Conservation (phyloP, 2,113 vertebrate genomes). For the Cairina moschata region DNA sequence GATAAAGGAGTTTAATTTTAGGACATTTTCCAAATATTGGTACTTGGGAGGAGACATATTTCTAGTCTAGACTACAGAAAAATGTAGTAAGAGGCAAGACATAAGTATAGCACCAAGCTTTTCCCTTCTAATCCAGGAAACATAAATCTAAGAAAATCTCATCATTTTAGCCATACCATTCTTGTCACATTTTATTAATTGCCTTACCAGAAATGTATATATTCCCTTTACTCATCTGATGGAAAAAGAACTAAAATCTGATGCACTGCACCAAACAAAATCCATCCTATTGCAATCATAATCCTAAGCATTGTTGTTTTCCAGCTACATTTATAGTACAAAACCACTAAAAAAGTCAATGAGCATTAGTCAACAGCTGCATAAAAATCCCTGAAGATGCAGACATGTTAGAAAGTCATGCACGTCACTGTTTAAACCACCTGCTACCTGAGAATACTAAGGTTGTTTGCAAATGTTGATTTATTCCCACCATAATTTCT, state of each 20-base stretch:
- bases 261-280: neutral
- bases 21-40: constrained; percentile 44
- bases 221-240: neutral
- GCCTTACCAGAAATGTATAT: neutral
- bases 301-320: neutral
- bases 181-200: constrained; percentile 16
- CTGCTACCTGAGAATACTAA: neutral
- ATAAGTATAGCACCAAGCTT: constrained; percentile 3
- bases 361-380: neutral
- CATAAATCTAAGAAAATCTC: constrained; percentile 21
- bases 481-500: neutral
- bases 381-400: neutral
- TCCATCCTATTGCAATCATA: neutral
- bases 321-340: neutral
- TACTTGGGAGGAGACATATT: constrained; percentile 36
- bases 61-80: constrained; percentile 23
- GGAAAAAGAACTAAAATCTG: neutral
- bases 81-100: neutral
- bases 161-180: constrained; percentile 14
- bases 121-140: constrained; percentile 35
- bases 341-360: neutral
- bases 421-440: neutral
- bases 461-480: neutral
- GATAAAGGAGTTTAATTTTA: constrained; percentile 59
- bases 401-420: neutral